Evolutionary conservation across 2,113 vertebrate genomes (phyloP), one percentile per base, ranked within the genome.

Genomic region (Neodon shergylaensis): DNA sequence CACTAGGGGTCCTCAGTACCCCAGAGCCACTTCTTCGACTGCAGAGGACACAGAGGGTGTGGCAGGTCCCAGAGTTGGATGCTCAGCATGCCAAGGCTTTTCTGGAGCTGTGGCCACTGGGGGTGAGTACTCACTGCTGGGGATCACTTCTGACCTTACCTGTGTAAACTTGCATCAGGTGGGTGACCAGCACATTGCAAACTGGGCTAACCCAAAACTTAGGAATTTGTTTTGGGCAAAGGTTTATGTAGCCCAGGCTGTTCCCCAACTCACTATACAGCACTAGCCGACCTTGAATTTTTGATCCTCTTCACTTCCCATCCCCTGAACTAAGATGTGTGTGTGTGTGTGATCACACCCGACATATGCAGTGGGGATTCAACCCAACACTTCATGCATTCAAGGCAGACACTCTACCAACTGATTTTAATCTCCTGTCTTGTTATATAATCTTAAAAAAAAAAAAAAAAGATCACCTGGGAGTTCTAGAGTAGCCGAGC

Each of bases 81-180:
- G 90, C 96, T 1, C 98, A 97, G 96, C 96, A 98, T 31, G 98
- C 98, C 39, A 97, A 97, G 3, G 91, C 97, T 12, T 97, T 98
- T 1, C 92, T 99, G 31, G 94, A 97, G 95, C 98, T 95, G 22
- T 98, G 98, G 84, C 98, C 98, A 24, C 94, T 97, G 0, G 99
- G 99, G 98, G 99, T 99, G 96, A 98, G 98, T 95, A 73, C n/a
- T 92, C 93, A 39, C 3, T 39, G n/a, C n/a, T 5, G 3, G 39
- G 88, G 24, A 14, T 44, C 33, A 39, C 5, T 66, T 63, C 65
- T 19, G n/a, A 74, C 33, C 36, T 8, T 76, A 49, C 68, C 12
- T 16, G 0, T 1, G 73, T n/a, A 19, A 47, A 36, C n/a, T 11
- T 39, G 36, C 13, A 22, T 33, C 74, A 58, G 54, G 13, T n/a